Base-by-base conservation (phyloP, 2,888 invertebrate species). In the Apodemia duryi region DNA sequence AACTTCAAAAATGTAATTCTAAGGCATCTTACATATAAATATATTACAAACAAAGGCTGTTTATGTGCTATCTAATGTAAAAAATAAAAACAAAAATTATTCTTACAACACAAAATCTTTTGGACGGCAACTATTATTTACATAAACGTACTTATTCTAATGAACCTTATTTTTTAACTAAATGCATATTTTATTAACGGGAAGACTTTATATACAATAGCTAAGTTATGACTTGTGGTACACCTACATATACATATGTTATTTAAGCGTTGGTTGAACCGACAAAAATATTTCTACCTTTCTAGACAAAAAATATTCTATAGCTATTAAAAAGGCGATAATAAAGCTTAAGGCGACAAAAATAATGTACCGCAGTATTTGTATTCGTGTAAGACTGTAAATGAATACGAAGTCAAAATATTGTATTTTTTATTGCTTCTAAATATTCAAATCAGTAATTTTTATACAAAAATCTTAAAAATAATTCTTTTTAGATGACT, bases 171-270 rank as follows among this genome's bases (percentile, higher is more conserved):
- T 71, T 75, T 71, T 68, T 85, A 88, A 83, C 87, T 91, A 91
- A 90, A 91, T 91, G 90, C 90, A 88, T 83, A 82, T 84, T 79
- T 80, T 86, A 87, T 83, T 74, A 84, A 85, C 82, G 85, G 89
- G 88, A 89, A 88, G 89, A 89, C 88, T 81, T 54, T 54, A 29
- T 54, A 54, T 54, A 54, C 29, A 54, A 54, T n/a, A 54, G 28
- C 54, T 54, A 54, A 29, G 28, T 54, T 54, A 54, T 54, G 54
- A 54, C 54, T 54, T 54, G 54, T 54, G 54, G 5, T 54, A 54
- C n/a, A 54, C 51, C 43, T 43, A 43, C 10, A 10, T 43, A 43
- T 38, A 38, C 1, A 38, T 43, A 43, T 43, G 43, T 43, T 43
- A 43, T 43, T 43, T 43, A 43, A 43, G 43, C 43, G 43, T 43